Percentiles rank a stretch among this genome's conserved stretches.
Evolutionary conservation across 2,797 vertebrate genomes (phyloP).

Genomic region (Sparidentex hasta): DNA sequence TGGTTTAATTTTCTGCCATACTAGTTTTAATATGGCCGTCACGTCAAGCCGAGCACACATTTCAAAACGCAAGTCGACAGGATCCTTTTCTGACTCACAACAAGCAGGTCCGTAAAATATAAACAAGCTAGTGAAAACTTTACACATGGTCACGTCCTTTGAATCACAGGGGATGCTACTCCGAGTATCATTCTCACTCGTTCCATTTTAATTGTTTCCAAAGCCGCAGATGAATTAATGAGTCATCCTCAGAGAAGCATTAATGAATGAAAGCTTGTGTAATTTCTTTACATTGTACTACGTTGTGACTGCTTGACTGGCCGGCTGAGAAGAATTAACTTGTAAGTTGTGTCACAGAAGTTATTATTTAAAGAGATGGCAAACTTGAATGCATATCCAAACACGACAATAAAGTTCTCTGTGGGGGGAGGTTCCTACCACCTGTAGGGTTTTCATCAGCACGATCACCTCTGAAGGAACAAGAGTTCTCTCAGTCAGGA

Average conservation of each 20-base stretch:
- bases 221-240: conserved; percentile 61
- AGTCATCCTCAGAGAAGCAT: conserved; percentile 51
- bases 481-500: no score
- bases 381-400: conserved; percentile 11
- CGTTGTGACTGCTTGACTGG: conserved; percentile 29
- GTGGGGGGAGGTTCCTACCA: background rate
- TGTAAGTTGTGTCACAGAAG: conserved; percentile 12
- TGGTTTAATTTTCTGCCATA: conserved; percentile 78
- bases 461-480: background rate
- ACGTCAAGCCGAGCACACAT: conserved; percentile 51
- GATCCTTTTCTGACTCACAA: conserved; percentile 54
- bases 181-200: conserved; percentile 34
- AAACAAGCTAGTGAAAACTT: conserved; percentile 66
- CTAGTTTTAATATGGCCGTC: conserved; percentile 74
- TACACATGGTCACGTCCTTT: conserved; percentile 60
- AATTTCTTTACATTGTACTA: conserved; percentile 36
- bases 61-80: conserved; percentile 54
- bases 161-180: conserved; percentile 36
- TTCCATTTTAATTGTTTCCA: conserved; percentile 64
- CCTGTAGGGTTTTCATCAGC: background rate
- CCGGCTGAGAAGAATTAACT: conserved; percentile 34
- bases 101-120: conserved; percentile 50
- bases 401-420: background rate
- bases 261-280: conserved; percentile 35
- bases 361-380: conserved; percentile 11